Base-by-base conservation (phyloP, 2,797 vertebrate genomes). In the Eulemur mongoz region DNA sequence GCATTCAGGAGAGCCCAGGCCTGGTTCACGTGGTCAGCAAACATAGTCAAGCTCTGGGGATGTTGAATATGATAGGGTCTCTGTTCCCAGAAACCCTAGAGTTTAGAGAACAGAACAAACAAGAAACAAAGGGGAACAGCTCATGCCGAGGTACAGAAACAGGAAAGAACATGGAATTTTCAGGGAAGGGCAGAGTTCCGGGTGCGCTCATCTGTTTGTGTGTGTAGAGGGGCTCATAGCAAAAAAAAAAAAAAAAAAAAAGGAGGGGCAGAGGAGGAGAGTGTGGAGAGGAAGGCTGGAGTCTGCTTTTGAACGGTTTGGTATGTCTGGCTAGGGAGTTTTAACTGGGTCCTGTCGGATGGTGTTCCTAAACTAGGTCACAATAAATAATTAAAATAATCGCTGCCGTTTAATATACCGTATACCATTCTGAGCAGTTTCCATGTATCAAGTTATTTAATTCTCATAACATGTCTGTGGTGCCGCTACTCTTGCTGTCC, bases 401-500 rank as follows among this genome's bases (percentile, higher is more conserved):
- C 0, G 3, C 63, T 18, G 5, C 30, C 69, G 72, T 92, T 90
- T 9, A 52, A 40, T 2, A 57, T 30, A 6, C 35, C 2, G 1
- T 0, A 0, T 54, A 8, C n/a, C 2, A 5, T 65, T 25, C 75
- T 1, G 43, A 70, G 32, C 14, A 1, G 40, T 25, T 59, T 78
- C 40, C 13, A 7, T 4, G 0, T 8, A 10, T 76, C 57, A 18
- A 0, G 48, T 61, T 69, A 22, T 14, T 22, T 27, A 27, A 35
- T 40, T 85, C 61, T 73, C 32, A 6, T 50, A 35, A 35, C 30
- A 52, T 9, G 45, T n/a, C 61, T 30, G 17, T 45, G 14, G 38
- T 18, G 30, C 2, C 14, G 23, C 30, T 72, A 0, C 50, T 40
- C 0, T 32, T n/a, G 65, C 32, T 54, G 0, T 17, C 27, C 12